phyloP scores from a whole-genome alignment of 2,113 vertebrate genomes.

The Chamaetylas fuelleborni region DNA sequence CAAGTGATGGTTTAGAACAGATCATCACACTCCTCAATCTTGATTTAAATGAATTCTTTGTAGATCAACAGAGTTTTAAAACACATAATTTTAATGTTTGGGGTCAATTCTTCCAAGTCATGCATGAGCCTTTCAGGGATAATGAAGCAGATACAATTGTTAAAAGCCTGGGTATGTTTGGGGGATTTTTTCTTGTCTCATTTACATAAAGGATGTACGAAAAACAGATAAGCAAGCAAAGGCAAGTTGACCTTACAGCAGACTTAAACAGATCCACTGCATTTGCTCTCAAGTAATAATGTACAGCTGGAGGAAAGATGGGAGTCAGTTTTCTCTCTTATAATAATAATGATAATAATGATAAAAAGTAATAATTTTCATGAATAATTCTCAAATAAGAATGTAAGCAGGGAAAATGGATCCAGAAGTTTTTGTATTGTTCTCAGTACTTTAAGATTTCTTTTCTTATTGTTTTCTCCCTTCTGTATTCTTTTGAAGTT shows the following conservation, averaged over 20 bases:
- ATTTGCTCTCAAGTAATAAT: background rate
- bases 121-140: background rate
- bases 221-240: background rate
- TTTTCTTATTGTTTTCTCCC: background rate
- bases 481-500: background rate
- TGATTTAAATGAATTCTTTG: background rate
- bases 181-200: background rate
- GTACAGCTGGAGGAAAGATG: background rate
- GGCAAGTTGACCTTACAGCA: background rate
- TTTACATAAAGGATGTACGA: background rate
- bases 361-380: background rate
- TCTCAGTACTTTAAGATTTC: background rate
- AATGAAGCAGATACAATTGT: background rate
- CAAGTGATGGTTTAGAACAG: background rate
- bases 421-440: fast-evolving
- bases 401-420: background rate
- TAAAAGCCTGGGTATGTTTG: background rate
- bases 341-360: background rate
- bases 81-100: background rate
- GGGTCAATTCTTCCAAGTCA: background rate
- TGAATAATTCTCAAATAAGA: background rate
- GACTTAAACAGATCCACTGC: background rate
- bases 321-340: background rate
- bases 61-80: background rate
- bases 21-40: background rate